Conservation (phyloP, 1,140 invertebrate genomes). For the Hypsibius dujardini region DNA sequence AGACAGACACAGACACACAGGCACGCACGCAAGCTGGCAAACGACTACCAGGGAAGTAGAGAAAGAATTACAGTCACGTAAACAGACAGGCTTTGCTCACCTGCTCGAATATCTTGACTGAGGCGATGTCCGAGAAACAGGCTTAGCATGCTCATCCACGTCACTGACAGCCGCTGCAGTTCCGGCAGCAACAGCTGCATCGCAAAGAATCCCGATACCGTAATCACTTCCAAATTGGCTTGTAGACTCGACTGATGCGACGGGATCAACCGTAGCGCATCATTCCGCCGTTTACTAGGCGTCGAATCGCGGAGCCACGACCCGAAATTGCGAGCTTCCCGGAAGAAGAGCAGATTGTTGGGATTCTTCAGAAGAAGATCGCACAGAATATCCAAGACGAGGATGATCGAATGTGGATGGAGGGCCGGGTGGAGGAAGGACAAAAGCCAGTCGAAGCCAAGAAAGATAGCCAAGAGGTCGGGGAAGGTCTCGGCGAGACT, state of each 20-base stretch:
- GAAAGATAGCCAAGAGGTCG: conserved; percentile 30
- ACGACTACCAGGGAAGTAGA: too few species aligned
- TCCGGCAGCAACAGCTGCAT: conserved; percentile 16
- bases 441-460: conserved; percentile 92
- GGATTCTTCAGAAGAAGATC: conserved; percentile 63
- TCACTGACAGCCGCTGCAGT: conserved; percentile 36
- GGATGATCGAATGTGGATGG: conserved; percentile 68
- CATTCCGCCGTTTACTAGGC: conserved; percentile 49
- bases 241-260: conserved; percentile 19
- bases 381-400: conserved; percentile 60
- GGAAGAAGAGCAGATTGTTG: conserved; percentile 45
- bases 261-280: conserved; percentile 37
- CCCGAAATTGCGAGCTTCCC: conserved; percentile 66
- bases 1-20: too few species aligned
- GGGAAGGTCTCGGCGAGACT: conserved; percentile 2
- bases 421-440: conserved; percentile 77
- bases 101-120: too few species aligned
- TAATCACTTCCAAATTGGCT: conserved; percentile 36
- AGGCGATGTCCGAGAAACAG: conserved; percentile 74
- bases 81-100: too few species aligned
- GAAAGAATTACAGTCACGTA: too few species aligned
- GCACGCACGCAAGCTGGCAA: too few species aligned
- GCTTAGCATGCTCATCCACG: conserved; percentile 77
- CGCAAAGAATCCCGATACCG: background rate
- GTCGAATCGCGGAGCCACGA: conserved; percentile 82